A percentile compares a stretch with the other conserved stretches of the same genome.
Evolutionary conservation across 2,888 invertebrate species (phyloP).

Genomic region (Neoaliturus tenellus): DNA sequence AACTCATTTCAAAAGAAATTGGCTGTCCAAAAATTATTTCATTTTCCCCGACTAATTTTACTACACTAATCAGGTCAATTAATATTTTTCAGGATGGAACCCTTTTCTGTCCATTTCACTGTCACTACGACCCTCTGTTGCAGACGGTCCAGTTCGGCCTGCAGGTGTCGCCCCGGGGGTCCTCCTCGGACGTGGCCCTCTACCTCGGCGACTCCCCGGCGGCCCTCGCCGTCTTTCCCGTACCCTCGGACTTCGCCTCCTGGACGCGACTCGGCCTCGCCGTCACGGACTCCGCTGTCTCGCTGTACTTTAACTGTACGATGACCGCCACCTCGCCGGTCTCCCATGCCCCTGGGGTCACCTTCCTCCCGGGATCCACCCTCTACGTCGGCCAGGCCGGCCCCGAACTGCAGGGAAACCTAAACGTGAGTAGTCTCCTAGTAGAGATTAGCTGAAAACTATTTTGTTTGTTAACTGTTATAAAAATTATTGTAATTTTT

Average conservation of each 20-base stretch:
- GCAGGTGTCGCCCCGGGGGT: constrained; percentile 68
- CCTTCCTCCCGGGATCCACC: constrained; percentile 94
- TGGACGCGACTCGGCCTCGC: constrained; percentile 79
- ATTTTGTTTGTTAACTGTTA: no score
- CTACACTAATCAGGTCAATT: no score
- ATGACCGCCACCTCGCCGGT: constrained; percentile 84
- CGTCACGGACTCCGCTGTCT: constrained; percentile 85
- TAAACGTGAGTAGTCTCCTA: constrained; percentile 91
- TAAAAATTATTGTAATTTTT: no score
- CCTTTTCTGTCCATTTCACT: no score
- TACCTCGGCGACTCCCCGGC: constrained; percentile 86
- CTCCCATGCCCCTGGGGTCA: constrained; percentile 85
- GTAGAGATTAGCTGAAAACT: no score
- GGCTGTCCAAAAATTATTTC: no score
- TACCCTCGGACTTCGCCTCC: constrained; percentile 72
- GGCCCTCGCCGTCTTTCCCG: constrained; percentile 86
- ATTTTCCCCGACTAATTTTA: no score
- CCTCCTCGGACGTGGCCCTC: constrained; percentile 85
- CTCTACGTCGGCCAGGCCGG: constrained; percentile 96
- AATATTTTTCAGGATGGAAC: no score
- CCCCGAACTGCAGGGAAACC: constrained; percentile 87
- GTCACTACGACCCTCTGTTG: background rate
- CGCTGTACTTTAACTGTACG: constrained; percentile 91
- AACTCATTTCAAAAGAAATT: no score
- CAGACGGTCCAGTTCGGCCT: constrained; percentile 67